Percentiles rank a stretch among this genome's conserved stretches.
These are phyloP conservation scores for Protaetia brevitarsis DNA, from an alignment of 1,140 invertebrate species.

Conservation along the genomic window DNA sequence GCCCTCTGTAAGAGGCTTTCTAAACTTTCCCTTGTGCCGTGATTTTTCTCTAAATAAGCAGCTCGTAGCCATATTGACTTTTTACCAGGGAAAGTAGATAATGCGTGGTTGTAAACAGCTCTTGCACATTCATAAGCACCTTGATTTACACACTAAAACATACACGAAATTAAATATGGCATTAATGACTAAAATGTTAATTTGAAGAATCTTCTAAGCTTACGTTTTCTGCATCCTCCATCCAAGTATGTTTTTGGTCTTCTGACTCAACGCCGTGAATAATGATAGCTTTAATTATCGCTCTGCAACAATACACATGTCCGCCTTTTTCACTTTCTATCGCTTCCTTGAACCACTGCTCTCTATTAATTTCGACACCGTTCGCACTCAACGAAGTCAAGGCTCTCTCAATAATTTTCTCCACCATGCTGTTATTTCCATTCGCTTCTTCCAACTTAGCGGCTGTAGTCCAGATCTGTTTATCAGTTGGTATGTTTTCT, in stretches of 20 bases:
- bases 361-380: slow-evolving; percentile 97
- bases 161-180: slow-evolving; percentile 25
- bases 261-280: slow-evolving; percentile 94
- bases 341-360: slow-evolving; percentile 99
- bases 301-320: slow-evolving; percentile 89
- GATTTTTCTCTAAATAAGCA: slow-evolving; percentile 95
- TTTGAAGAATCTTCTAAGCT: slow-evolving; percentile 43
- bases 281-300: slow-evolving; percentile 90
- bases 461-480: slow-evolving; percentile 97
- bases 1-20: slow-evolving; percentile 88
- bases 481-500: slow-evolving; percentile 98
- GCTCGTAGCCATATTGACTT: slow-evolving; percentile 97
- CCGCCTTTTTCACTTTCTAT: slow-evolving; percentile 96
- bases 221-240: slow-evolving; percentile 96
- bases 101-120: slow-evolving; percentile 90
- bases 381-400: slow-evolving; percentile 89
- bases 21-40: slow-evolving; percentile 88
- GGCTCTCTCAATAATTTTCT: slow-evolving; percentile 94
- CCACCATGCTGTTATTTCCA: slow-evolving; percentile 93
- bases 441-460: slow-evolving; percentile 98
- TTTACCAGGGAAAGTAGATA: slow-evolving; percentile 92
- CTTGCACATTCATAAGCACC: slow-evolving; percentile 93
- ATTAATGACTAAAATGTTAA: neutral
- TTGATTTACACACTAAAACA: slow-evolving; percentile 75
- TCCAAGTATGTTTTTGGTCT: slow-evolving; percentile 97